Evolutionary conservation across 1,140 invertebrate genomes (phyloP).

Genomic region (Triops longicaudatus): DNA sequence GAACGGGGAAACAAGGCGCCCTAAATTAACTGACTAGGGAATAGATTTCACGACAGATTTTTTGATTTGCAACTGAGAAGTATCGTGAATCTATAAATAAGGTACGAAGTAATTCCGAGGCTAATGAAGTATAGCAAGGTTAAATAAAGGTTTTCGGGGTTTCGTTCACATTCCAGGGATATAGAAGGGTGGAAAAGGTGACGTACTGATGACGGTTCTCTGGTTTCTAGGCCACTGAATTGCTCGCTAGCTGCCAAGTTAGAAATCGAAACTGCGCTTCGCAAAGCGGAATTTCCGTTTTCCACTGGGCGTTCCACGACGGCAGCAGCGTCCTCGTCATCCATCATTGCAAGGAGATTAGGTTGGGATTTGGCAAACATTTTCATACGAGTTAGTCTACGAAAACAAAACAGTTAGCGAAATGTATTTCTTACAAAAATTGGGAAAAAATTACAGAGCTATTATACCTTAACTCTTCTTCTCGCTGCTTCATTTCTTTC

Average conservation of each 20-base stretch:
- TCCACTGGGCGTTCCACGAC: conserved; percentile 38
- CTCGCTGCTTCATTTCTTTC: conserved; percentile 60
- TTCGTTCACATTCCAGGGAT: too few species aligned
- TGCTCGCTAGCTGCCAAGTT: conserved; percentile 34
- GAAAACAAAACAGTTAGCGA: conserved; percentile 22
- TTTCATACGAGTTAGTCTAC: conserved; percentile 41
- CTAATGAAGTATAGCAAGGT: too few species aligned
- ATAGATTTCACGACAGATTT: too few species aligned
- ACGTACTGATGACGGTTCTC: conserved; percentile 22
- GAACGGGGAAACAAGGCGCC: too few species aligned
- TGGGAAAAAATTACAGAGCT: not conserved
- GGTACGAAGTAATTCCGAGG: too few species aligned
- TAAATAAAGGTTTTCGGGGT: too few species aligned
- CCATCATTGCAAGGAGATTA: conserved; percentile 40
- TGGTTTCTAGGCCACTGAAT: not conserved
- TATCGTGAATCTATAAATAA: too few species aligned
- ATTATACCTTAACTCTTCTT: conserved; percentile 57
- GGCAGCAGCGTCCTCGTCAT: conserved; percentile 39
- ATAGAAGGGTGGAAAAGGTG: not conserved
- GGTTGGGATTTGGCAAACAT: conserved; percentile 44
- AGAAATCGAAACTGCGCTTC: conserved; percentile 34
- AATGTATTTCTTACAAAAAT: not conserved
- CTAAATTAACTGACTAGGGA: too few species aligned
- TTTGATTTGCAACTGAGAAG: too few species aligned
- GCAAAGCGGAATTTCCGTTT: conserved; percentile 34